Conservation (phyloP, 2,797 vertebrate genomes). For the Chromobotia macracanthus region DNA sequence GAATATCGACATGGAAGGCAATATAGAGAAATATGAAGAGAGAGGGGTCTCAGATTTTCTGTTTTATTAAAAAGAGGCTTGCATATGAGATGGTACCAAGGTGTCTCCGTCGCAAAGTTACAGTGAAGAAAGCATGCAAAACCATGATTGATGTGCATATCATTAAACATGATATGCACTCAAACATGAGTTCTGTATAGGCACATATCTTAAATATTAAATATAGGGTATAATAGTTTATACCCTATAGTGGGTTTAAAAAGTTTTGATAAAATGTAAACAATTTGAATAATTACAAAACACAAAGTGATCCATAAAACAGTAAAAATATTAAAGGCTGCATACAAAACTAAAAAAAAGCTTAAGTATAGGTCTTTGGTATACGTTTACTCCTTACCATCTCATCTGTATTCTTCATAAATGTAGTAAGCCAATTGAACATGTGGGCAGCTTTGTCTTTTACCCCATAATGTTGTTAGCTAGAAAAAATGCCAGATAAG, state of each 20-base stretch:
- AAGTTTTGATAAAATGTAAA: too few species aligned
- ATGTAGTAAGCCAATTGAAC: background rate
- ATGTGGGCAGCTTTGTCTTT: slow-evolving; percentile 12
- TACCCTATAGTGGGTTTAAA: too few species aligned
- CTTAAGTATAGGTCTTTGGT: too few species aligned
- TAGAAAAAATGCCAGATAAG: slow-evolving; percentile 31
- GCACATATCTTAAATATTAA: too few species aligned
- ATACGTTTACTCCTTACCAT: background rate
- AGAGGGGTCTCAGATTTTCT: background rate
- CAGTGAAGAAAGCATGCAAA: background rate
- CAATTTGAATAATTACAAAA: too few species aligned
- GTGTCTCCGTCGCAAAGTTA: background rate
- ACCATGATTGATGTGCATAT: too few species aligned
- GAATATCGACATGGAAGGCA: slow-evolving; percentile 37
- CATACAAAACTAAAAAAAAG: too few species aligned
- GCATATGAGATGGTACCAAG: background rate
- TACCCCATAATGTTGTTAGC: slow-evolving; percentile 11
- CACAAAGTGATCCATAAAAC: too few species aligned
- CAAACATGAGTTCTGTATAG: too few species aligned
- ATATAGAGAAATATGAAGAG: slow-evolving; percentile 27
- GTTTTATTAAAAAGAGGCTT: background rate
- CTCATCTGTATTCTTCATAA: background rate
- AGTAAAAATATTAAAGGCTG: too few species aligned
- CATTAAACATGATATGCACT: background rate
- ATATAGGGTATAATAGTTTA: too few species aligned